These are phyloP conservation scores for Agrenia bidenticulata DNA, from an alignment of 2,888 invertebrate species.

Conservation along the genomic window DNA sequence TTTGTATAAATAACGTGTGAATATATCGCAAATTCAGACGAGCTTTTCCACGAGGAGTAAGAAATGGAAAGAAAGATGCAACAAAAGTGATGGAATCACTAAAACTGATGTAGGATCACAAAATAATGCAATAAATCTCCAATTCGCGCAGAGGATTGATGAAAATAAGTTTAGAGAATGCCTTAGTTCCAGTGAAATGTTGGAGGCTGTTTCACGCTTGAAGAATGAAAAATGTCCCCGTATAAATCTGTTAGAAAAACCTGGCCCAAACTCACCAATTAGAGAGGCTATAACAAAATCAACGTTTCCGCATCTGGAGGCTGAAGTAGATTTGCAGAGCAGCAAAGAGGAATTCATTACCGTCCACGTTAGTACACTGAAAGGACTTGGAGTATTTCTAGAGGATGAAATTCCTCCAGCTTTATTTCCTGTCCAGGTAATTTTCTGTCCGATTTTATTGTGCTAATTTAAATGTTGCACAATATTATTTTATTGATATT, in stretches of 20 bases:
- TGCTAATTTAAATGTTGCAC: not conserved
- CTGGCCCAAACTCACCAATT: slow-evolving; percentile 43
- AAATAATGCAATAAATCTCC: slow-evolving; percentile 8
- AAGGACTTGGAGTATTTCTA: slow-evolving; percentile 76
- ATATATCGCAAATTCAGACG: slow-evolving; percentile 30
- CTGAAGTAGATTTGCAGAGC: slow-evolving; percentile 34
- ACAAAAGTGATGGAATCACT: slow-evolving; percentile 9
- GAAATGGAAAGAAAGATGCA: slow-evolving; percentile 38
- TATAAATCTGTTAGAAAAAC: slow-evolving; percentile 48
- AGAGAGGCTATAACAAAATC: slow-evolving; percentile 53
- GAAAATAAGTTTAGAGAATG: slow-evolving; percentile 35
- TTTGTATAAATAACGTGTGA: not conserved
- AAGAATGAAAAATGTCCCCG: slow-evolving; percentile 30
- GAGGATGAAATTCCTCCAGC: slow-evolving; percentile 82
- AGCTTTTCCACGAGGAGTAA: slow-evolving; percentile 45
- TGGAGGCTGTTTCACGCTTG: slow-evolving; percentile 9
- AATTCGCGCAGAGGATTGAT: slow-evolving; percentile 45
- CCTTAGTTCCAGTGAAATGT: slow-evolving; percentile 24
- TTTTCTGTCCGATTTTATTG: not conserved
- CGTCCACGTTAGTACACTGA: slow-evolving; percentile 78
- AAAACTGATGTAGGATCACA: not conserved
- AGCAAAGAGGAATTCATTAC: slow-evolving; percentile 51
- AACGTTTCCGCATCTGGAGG: slow-evolving; percentile 52
- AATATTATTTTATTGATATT: too few species aligned
- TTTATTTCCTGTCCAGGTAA: slow-evolving; percentile 79